Evolutionary conservation across 2,797 vertebrate species (phyloP).

Genomic region (Aphelocoma californica): DNA sequence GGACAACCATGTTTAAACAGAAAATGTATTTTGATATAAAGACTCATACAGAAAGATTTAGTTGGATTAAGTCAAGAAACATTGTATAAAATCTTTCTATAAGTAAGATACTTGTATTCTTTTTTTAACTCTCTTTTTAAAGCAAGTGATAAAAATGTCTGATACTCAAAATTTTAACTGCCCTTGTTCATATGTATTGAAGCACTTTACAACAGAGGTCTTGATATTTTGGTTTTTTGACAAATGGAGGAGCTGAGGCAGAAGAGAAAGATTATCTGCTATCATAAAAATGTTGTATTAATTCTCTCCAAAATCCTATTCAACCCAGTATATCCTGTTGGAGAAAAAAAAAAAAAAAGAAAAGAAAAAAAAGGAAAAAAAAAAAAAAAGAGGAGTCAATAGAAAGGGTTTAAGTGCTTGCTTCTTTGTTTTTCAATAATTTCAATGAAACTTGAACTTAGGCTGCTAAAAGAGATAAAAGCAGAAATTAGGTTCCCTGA

Average conservation of each 20-base stretch:
- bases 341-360: too few relatives aligned
- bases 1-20: neutral
- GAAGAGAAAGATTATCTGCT: neutral
- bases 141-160: neutral
- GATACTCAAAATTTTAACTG: neutral
- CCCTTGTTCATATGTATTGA: neutral
- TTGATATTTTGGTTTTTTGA: neutral
- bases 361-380: neutral
- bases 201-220: neutral
- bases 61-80: neutral
- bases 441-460: neutral
- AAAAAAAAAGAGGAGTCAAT: neutral
- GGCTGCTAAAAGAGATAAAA: neutral
- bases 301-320: neutral
- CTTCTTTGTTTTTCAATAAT: neutral
- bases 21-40: neutral
- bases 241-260: neutral
- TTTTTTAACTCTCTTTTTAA: neutral
- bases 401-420: neutral
- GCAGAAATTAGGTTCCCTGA: neutral
- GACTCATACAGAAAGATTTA: neutral
- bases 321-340: neutral
- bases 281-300: neutral
- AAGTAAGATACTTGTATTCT: neutral
- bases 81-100: neutral